Evolutionary conservation across 2,113 vertebrate species (phyloP).

Genomic region (Phaethon lepturus): DNA sequence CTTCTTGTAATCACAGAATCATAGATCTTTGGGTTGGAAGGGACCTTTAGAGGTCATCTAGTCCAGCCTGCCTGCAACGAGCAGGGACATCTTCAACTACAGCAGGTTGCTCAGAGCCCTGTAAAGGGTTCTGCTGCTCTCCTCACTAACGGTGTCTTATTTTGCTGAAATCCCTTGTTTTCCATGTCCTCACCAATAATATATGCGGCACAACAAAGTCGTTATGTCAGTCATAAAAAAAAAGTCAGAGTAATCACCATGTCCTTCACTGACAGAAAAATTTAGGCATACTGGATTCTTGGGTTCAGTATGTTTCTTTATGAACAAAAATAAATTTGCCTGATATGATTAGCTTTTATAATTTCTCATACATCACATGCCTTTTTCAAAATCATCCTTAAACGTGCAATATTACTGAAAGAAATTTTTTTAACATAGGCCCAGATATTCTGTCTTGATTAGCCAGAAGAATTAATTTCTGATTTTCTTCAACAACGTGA

Average conservation of each 20-base stretch:
- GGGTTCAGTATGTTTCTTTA: not conserved
- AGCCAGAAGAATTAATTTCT: not conserved
- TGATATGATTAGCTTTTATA: not conserved
- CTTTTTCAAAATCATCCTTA: not conserved
- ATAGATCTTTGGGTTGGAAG: no score
- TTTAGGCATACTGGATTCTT: not conserved
- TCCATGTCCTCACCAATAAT: not conserved
- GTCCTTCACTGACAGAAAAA: not conserved
- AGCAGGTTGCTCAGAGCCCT: no score
- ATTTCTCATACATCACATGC: not conserved
- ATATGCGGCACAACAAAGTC: not conserved
- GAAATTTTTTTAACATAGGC: not conserved
- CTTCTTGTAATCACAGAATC: no score
- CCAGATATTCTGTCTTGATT: not conserved
- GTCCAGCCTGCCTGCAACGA: no score
- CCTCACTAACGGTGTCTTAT: not conserved
- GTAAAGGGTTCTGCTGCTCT: not conserved
- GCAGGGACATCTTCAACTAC: no score
- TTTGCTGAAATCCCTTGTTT: not conserved
- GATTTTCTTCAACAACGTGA: not conserved
- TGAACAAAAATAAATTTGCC: not conserved
- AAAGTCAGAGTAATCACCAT: not conserved
- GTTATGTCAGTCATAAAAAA: not conserved
- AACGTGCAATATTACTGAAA: not conserved
- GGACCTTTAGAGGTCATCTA: no score